A percentile compares a stretch with the other conserved stretches of the same genome.
phyloP scores from a whole-genome alignment of 1,140 invertebrate genomes.

The Zeugodacus cucurbitae region DNA sequence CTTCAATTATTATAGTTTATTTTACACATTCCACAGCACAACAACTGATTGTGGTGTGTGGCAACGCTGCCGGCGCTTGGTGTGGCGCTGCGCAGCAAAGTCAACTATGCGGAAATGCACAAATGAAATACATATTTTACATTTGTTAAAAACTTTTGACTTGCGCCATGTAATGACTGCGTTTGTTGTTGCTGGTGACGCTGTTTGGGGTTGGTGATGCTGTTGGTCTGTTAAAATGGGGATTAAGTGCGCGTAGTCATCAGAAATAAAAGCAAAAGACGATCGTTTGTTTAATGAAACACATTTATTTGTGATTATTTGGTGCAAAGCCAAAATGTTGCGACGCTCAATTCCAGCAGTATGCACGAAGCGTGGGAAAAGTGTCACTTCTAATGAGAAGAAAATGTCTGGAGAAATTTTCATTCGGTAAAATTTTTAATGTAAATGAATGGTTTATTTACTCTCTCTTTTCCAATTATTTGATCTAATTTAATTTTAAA shows the following conservation, averaged over 20 bases:
- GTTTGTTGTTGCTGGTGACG: neutral
- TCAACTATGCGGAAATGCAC: neutral
- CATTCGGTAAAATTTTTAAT: too few species aligned
- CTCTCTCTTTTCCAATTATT: too few species aligned
- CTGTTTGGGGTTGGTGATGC: neutral
- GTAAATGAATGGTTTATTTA: too few species aligned
- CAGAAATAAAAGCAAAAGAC: neutral
- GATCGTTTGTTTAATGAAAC: neutral
- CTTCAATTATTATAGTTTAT: slow-evolving; percentile 38
- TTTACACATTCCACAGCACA: neutral
- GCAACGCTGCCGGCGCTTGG: neutral
- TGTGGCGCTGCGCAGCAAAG: neutral
- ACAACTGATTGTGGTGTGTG: neutral
- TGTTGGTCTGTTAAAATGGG: neutral
- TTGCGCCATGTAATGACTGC: neutral
- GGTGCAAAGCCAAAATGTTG: neutral
- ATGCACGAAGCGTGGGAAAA: too few species aligned
- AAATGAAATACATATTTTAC: slow-evolving; percentile 27
- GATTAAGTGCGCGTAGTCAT: neutral
- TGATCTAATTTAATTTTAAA: too few species aligned
- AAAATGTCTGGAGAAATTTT: too few species aligned
- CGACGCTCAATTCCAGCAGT: neutral
- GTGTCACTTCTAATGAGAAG: too few species aligned
- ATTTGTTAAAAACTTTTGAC: slow-evolving; percentile 20
- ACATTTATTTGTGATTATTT: neutral